Percentiles rank a stretch among this genome's conserved stretches.
phyloP scores from a whole-genome alignment of 2,888 invertebrate genomes.

The Horisme vitalbata region DNA sequence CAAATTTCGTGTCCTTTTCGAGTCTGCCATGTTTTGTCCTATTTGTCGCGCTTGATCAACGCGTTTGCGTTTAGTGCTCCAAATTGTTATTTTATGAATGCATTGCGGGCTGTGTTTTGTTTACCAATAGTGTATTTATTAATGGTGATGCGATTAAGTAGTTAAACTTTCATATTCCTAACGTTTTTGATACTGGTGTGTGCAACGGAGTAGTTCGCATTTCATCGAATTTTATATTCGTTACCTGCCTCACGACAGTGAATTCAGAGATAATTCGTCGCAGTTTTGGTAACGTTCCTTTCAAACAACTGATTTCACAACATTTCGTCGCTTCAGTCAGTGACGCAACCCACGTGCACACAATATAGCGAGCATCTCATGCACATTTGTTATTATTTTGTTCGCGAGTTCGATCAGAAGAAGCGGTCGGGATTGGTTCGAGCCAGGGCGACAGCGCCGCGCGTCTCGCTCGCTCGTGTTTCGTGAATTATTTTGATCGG shows the following conservation, averaged over 20 bases:
- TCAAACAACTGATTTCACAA: conserved; percentile 52
- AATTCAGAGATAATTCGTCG: conserved; percentile 59
- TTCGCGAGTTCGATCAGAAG: conserved; percentile 85
- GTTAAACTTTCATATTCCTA: conserved; percentile 54
- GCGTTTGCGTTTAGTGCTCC: conserved; percentile 73
- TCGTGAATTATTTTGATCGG: conserved; percentile 56
- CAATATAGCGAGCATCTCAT: conserved; percentile 79
- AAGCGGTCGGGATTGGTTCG: conserved; percentile 65
- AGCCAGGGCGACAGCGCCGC: conserved; percentile 68
- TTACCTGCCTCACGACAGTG: conserved; percentile 59
- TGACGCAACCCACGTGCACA: conserved; percentile 82
- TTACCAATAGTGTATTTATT: conserved; percentile 72
- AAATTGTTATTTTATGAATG: conserved; percentile 76
- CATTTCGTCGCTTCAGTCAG: conserved; percentile 56
- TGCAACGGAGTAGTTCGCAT: conserved; percentile 69
- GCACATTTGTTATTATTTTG: conserved; percentile 89
- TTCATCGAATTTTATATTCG: conserved; percentile 70
- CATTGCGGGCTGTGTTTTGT: conserved; percentile 76
- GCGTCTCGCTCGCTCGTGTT: conserved; percentile 62
- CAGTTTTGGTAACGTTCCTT: conserved; percentile 51
- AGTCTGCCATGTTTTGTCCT: conserved; percentile 83
- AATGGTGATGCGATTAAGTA: conserved; percentile 58
- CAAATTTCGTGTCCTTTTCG: conserved; percentile 70
- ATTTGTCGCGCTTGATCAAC: conserved; percentile 82
- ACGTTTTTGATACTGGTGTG: conserved; percentile 61